Base-by-base conservation (phyloP, 2,888 invertebrate species). In the Nipponacmea schrenckii region DNA sequence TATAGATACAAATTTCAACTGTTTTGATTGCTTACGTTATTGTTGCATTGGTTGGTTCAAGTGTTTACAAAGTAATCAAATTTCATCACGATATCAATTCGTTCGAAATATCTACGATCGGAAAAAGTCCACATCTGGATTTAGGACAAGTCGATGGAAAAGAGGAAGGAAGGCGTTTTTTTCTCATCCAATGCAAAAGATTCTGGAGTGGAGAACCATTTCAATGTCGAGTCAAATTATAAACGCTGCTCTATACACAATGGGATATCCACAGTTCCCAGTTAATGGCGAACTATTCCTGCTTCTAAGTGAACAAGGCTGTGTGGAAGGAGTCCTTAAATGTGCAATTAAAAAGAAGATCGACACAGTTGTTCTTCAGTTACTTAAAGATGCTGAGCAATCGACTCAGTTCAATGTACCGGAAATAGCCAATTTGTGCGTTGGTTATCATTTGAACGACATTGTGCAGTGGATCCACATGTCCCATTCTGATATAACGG, bases 21-120 rank as follows among this genome's bases (percentile, higher is more conserved):
- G 79, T 67, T 56, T 74, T 14, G 71, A 75, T 17, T 80, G 79
- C 48, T 68, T 78, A 15, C 62, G 77, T 27, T 73, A 78, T 69
- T 48, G 62, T 31, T 71, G 76, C 20, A 76, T 80, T 31, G 79
- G 79, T n/a, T 80, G 79, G 79, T 78, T 78, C 14, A 77, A 78
- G 64, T 45, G 67, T 10, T 77, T 69, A 31, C 72, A 70, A 26
- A 62, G 48, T 17, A 56, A 56, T 12, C 20, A 24, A 24, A 27
- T 15, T 24, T 26, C 56, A 15, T 1, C 39, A 15, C 62, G 64
- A 8, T 68, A 68, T 48, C 66, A 64, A 8, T 50, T 64, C 26
- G 68, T 69, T 15, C 64, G 72, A 27, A 70, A 72, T 63, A 72
- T 75, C n/a, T 70, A 66, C 66, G 48, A 70, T 62, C 45, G 74